Base-by-base conservation (phyloP, 1,140 invertebrate species). In the Carcinoscorpius rotundicauda region DNA sequence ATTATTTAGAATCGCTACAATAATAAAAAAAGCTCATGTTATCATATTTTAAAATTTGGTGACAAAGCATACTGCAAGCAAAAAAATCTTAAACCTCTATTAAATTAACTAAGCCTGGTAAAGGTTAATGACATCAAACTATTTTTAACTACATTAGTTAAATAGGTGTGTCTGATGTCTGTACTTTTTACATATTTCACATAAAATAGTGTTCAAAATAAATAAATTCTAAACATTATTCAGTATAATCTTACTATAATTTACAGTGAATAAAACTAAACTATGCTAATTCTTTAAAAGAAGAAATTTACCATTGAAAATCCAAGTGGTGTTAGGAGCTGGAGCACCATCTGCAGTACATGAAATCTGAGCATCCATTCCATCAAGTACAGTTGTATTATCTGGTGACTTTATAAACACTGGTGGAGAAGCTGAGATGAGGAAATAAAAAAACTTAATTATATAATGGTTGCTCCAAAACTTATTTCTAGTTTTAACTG, bases 291-390 rank as follows among this genome's bases (percentile, higher is more conserved):
- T 29, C 29, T 29, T 29, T 61, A 52, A 55, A 59, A 64, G 8
- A 59, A 50, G 4, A 49, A 62, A 71, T 81, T 80, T 82, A 92
- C 91, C 88, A 77, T 91, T 88, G 74, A 86, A 88, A 72, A 87
- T 85, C 94, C 94, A 98, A 5, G 89, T 89, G n/a, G 88, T 82
- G 73, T 89, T 92, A 3, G 94, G 93, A 67, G 84, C 83, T 10
- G 93, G 93, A 3, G 93, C 91, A 53, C 93, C 93, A 51, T 85
- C 83, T 8, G 90, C 92, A 71, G 87, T 80, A 77, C 94, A 97
- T 29, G 80, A 82, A 63, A 97, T 82, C 29, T 87, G 88, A 52
- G 87, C 91, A 79, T 95, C 91, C 77, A 92, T 91, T 29, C 91
- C 91, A 78, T 95, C 93, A 65, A 95, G 78, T 64, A 94, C 86